phyloP scores from a whole-genome alignment of 2,113 vertebrate species.

The Prietella phreatophila region DNA sequence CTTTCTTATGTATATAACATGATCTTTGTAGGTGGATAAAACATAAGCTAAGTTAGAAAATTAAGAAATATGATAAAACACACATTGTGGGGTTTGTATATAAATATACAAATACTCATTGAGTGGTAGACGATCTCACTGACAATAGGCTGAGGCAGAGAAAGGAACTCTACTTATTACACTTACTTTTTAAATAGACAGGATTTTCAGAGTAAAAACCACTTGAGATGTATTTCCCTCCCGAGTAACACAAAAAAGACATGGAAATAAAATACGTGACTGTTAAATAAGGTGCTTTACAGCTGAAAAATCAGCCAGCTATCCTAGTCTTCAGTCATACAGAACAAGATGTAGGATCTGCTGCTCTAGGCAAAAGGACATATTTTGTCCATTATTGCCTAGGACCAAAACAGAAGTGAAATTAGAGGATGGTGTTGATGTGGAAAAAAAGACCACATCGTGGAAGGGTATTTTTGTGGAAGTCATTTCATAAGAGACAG shows the following conservation, averaged over 20 bases:
- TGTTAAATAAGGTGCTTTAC: not conserved
- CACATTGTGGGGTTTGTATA: not conserved
- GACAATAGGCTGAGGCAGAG: not conserved
- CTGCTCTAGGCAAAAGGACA: constrained; percentile 59
- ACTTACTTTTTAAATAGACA: not conserved
- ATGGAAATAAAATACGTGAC: not conserved
- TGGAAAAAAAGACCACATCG: constrained; percentile 18
- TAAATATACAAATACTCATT: not conserved
- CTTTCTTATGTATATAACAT: no score
- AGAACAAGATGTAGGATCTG: not conserved
- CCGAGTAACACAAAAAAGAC: not conserved
- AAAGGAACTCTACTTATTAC: not conserved
- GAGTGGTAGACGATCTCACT: not conserved
- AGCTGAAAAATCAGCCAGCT: not conserved
- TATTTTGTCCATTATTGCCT: constrained; percentile 64
- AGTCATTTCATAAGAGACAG: constrained; percentile 32
- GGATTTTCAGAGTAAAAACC: not conserved
- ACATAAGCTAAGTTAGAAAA: no score
- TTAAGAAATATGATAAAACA: not conserved
- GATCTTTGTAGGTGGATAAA: no score
- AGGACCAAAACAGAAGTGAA: constrained; percentile 64
- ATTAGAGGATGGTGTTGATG: constrained; percentile 27
- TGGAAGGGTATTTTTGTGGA: constrained; percentile 22
- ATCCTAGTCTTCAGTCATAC: not conserved
- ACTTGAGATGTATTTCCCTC: not conserved